phyloP scores from a whole-genome alignment of 2,888 invertebrate species.

The Stomorhina lunata region DNA sequence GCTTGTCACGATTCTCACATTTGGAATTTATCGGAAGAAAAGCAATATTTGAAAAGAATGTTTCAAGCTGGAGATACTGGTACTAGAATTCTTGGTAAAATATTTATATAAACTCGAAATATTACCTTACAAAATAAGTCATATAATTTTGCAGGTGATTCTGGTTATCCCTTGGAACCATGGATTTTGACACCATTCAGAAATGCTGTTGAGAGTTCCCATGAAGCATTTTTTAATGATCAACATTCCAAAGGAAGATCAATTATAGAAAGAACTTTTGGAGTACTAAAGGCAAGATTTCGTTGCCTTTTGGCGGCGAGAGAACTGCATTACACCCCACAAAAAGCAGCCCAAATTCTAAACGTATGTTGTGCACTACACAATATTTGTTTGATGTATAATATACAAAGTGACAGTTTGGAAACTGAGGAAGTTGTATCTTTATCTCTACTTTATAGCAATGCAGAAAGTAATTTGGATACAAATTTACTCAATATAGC shows the following conservation, averaged over 20 bases:
- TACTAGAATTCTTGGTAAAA: neutral
- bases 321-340: constrained; percentile 37
- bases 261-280: neutral
- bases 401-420: neutral
- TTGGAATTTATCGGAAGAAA: no score
- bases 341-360: constrained; percentile 28
- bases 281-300: neutral
- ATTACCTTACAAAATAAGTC: neutral
- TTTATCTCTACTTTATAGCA: neutral
- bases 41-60: neutral
- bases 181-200: constrained; percentile 5
- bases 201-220: constrained; percentile 1
- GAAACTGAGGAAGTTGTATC: neutral
- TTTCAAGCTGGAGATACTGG: neutral
- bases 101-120: neutral
- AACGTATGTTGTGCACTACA: constrained; percentile 32
- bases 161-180: constrained; percentile 19
- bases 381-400: constrained; percentile 22
- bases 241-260: neutral
- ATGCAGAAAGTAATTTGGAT: neutral
- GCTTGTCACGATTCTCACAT: no score
- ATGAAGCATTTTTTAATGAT: constrained; percentile 20
- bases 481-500: neutral
- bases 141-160: neutral
- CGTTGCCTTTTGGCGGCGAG: constrained; percentile 6